phyloP scores from a whole-genome alignment of 2,113 vertebrate species.

The Salvelinus namaycush region DNA sequence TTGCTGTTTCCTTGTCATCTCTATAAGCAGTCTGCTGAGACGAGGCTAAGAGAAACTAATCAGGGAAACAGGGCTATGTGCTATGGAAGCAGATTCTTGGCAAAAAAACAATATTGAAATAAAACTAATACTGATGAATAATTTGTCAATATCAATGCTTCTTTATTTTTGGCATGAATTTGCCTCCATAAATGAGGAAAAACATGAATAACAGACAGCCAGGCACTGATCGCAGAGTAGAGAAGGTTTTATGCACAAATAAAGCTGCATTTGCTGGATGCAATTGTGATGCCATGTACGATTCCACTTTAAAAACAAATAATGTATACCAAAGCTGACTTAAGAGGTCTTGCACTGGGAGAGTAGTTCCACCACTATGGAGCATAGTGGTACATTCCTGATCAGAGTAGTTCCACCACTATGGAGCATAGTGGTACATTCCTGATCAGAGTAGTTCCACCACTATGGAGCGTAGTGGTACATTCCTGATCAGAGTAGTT shows the following conservation, averaged over 20 bases:
- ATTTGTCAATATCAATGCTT: too few species aligned
- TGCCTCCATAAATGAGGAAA: too few species aligned
- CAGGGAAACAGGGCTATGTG: constrained; percentile 2
- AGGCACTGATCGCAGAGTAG: constrained; percentile 35
- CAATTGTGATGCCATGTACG: constrained; percentile 9
- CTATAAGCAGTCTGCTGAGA: constrained; percentile 31
- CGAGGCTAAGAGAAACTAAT: background rate
- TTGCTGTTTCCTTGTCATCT: constrained; percentile 49
- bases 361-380: background rate
- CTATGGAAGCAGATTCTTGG: background rate
- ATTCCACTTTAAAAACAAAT: background rate
- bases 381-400: too few species aligned
- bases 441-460: too few species aligned
- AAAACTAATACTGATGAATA: background rate
- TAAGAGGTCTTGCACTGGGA: background rate
- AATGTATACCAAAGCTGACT: background rate
- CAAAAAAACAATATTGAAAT: background rate
- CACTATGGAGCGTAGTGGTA: too few species aligned
- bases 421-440: too few species aligned
- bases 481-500: too few species aligned
- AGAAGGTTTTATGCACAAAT: constrained; percentile 25
- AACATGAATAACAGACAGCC: constrained; percentile 11
- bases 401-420: too few species aligned
- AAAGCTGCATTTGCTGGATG: constrained; percentile 6
- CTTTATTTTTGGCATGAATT: too few species aligned